Percentiles rank a stretch among this genome's conserved stretches.
Evolutionary conservation across 23 tunicate genomes (phyloP).

Genomic region (Trididemnum miniatum): DNA sequence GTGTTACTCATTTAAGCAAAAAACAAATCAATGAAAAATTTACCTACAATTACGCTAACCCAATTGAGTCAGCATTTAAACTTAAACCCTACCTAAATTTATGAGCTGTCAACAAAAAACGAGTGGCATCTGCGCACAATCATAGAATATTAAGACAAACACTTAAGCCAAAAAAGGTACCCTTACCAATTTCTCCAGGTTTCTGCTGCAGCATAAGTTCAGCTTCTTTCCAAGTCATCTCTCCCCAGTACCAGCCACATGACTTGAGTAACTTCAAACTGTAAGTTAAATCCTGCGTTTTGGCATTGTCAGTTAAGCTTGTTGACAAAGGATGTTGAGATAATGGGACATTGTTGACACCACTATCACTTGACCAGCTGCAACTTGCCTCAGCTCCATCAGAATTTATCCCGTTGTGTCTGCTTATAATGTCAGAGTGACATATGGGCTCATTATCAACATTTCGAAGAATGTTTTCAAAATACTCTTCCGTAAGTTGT

Average conservation of each 20-base stretch:
- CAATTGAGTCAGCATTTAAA: no score
- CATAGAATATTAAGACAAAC: no score
- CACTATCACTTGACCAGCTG: not conserved
- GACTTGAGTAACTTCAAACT: constrained; percentile 55
- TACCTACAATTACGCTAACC: no score
- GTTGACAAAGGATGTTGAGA: not conserved
- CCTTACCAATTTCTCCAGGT: constrained; percentile 60
- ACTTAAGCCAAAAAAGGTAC: no score
- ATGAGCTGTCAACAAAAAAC: no score
- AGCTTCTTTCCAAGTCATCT: constrained; percentile 94
- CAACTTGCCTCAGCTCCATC: not conserved
- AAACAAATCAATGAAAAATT: no score
- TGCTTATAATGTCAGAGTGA: not conserved
- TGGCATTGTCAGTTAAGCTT: not conserved
- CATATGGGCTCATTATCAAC: constrained; percentile 29
- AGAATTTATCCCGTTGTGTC: not conserved
- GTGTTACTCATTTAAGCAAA: no score
- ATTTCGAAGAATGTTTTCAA: constrained; percentile 73
- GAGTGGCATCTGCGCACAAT: no score
- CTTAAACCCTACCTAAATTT: no score
- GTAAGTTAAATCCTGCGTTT: constrained; percentile 1
- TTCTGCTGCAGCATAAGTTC: constrained; percentile 61
- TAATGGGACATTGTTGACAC: not conserved
- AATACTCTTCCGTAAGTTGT: constrained; percentile 77
- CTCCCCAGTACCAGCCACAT: constrained; percentile 95